Base-by-base conservation (phyloP, 2,797 vertebrate genomes). In the Threskiornis aethiopicus region DNA sequence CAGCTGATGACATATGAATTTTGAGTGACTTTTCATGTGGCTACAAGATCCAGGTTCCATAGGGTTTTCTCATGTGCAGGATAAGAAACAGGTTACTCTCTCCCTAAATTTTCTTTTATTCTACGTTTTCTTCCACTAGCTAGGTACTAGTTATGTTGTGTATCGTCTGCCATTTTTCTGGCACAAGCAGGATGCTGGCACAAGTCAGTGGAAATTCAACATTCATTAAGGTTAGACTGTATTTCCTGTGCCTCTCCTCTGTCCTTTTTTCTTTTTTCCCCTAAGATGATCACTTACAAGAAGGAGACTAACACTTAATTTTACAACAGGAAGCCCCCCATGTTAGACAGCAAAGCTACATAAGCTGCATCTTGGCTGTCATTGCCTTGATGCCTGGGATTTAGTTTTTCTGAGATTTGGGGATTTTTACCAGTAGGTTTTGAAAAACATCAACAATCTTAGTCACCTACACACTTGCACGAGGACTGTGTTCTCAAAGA, bases 101-200 rank as follows among this genome's bases (percentile, higher is more conserved):
- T 26, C 29, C 31, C 25, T 62, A 54, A 42, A 28, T 61, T 78
- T 75, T 89, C 35, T 77, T 87, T 64, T 65, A 54, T 85, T 81
- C 41, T 52, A 16, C 52, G 52, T 52, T 91, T 78, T 84, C 37
- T 75, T 84, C 21, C 11, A 11, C 69, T 49, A 65, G 9, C n/a
- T 69, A 57, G 33, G 31, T 46, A 62, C 46, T 69, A 72, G 84
- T 76, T 90, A 59, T 58, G 62, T 76, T 76, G 70, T 89, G 75
- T 19, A 72, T 91, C 46, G 84, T 78, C 85, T 94, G 77, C 85
- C 70, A 75, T 89, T 88, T 90, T 86, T 64, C 37, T 93, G 91
- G 90, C 85, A 84, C 4, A 11, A 41, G 61, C 25, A 84, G 49
- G 15, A 2, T 22, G 37, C 57, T 91, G 73, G 73, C 83, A 79